A percentile compares a stretch with the other conserved stretches of the same genome.
phyloP scores from a whole-genome alignment of 2,888 invertebrate species.

The Thera britannica region DNA sequence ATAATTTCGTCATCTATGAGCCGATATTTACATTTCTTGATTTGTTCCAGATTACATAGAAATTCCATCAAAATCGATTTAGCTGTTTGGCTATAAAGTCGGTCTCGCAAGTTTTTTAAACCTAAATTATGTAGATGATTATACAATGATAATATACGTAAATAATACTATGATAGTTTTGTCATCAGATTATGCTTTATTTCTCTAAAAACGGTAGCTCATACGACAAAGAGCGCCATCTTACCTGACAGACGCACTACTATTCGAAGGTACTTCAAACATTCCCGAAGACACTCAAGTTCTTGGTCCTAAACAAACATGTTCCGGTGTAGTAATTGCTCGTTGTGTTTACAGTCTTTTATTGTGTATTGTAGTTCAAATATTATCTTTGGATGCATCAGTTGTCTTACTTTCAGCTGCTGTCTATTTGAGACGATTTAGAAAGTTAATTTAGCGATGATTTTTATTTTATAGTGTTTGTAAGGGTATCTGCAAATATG shows the following conservation, averaged over 20 bases:
- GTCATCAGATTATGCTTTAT: neutral
- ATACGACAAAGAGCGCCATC: conserved; percentile 9
- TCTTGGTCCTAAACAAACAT: conserved; percentile 83
- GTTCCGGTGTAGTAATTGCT: conserved; percentile 82
- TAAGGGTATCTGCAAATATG: conserved; percentile 34
- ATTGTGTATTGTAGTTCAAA: conserved; percentile 81
- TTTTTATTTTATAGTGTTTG: conserved; percentile 57
- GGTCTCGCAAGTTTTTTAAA: too few relatives aligned
- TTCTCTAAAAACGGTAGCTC: conserved; percentile 24
- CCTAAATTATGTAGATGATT: too few relatives aligned
- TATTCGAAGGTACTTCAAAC: conserved; percentile 68
- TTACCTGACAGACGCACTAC: conserved; percentile 31
- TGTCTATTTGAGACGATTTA: conserved; percentile 60
- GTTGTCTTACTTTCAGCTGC: conserved; percentile 77
- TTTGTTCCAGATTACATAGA: too few relatives aligned
- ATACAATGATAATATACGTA: too few relatives aligned
- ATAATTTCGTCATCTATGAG: too few relatives aligned
- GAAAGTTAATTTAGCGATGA: conserved; percentile 77
- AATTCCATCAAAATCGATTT: too few relatives aligned
- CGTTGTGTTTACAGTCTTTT: conserved; percentile 80
- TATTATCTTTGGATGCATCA: conserved; percentile 81
- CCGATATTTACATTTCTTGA: too few relatives aligned
- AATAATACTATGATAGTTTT: neutral
- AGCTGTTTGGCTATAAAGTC: too few relatives aligned
- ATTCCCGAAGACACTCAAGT: conserved; percentile 82